A percentile compares a stretch with the other conserved stretches of the same genome.
Conservation (phyloP, 2,113 vertebrate genomes). For the Prunella himalayana region DNA sequence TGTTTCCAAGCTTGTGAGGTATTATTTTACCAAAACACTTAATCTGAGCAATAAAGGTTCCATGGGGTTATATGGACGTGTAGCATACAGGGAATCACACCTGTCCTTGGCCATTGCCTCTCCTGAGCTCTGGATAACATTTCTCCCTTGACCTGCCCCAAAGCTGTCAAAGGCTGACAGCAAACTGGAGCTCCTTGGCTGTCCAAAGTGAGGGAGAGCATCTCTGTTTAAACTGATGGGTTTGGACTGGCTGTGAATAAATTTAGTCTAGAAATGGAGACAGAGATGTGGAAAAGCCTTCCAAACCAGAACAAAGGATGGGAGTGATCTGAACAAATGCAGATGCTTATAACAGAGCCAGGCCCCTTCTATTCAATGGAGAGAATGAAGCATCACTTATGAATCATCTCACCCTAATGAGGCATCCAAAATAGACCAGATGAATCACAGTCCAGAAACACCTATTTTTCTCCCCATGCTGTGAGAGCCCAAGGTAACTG, state of each 20-base stretch:
- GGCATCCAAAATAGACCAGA: constrained; percentile 26
- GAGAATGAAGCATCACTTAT: neutral
- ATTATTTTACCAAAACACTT: neutral
- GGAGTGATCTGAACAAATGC: neutral
- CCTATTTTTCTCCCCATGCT: neutral
- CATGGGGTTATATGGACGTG: neutral
- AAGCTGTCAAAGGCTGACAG: neutral
- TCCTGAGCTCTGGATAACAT: neutral
- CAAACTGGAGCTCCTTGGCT: neutral
- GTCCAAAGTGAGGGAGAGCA: neutral
- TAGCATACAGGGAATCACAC: neutral
- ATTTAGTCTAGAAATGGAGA: neutral
- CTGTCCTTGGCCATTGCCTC: neutral
- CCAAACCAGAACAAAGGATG: neutral
- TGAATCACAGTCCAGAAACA: constrained; percentile 45
- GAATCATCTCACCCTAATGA: constrained; percentile 36
- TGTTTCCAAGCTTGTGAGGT: accelerated
- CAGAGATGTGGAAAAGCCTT: neutral
- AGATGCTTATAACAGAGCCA: constrained; percentile 1
- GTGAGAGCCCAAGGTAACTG: neutral
- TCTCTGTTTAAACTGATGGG: neutral
- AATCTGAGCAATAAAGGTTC: neutral
- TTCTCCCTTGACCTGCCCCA: neutral
- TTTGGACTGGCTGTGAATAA: neutral
- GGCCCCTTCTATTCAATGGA: neutral